These are phyloP conservation scores for Brachymystax lenok DNA, from an alignment of 2,797 vertebrate genomes.

Conservation along the genomic window DNA sequence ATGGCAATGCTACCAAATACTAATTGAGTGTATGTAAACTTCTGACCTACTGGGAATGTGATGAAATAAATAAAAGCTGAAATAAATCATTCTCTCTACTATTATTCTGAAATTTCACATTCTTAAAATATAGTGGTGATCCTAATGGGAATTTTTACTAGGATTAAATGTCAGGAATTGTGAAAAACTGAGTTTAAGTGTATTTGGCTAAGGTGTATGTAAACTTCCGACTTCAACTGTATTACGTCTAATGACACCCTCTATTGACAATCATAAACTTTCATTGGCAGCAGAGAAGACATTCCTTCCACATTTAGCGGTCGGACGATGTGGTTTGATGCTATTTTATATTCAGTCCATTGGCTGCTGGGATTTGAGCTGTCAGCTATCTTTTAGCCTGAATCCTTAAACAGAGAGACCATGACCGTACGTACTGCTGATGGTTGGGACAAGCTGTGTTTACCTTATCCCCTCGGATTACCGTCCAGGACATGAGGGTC, in stretches of 20 bases:
- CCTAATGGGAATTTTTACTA: too few species aligned
- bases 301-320: conserved; percentile 3
- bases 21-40: too few species aligned
- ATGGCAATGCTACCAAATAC: too few species aligned
- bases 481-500: conserved; percentile 15
- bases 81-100: too few species aligned
- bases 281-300: conserved; percentile 24
- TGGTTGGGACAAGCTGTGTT: conserved; percentile 27
- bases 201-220: neutral
- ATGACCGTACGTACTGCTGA: conserved; percentile 3
- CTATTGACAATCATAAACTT: conserved; percentile 29
- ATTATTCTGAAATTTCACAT: too few species aligned
- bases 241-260: conserved; percentile 19
- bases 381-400: conserved; percentile 43
- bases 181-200: neutral
- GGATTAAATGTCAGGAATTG: too few species aligned
- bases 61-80: neutral
- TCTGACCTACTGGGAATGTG: neutral
- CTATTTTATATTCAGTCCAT: conserved; percentile 39
- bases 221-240: conserved; percentile 1
- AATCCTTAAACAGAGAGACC: conserved; percentile 47
- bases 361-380: conserved; percentile 53
- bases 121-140: too few species aligned
- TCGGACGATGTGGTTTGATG: conserved; percentile 29
- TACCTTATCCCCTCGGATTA: conserved; percentile 27